A percentile compares a stretch with the other conserved stretches of the same genome.
These are phyloP conservation scores for Dryobotodes eremita DNA, from an alignment of 2,888 invertebrate species.

Conservation along the genomic window DNA sequence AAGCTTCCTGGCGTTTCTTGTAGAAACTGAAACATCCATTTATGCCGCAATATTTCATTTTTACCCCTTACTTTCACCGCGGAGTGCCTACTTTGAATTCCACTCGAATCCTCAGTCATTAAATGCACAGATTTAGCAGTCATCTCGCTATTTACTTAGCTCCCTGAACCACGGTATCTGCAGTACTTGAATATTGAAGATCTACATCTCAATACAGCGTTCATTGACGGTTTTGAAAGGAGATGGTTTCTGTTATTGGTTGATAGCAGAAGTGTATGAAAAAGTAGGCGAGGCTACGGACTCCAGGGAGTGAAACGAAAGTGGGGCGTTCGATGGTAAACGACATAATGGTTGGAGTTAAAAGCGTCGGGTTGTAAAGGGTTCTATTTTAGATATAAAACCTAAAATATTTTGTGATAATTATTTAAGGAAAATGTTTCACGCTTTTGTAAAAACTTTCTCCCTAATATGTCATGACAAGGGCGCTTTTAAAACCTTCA, in stretches of 20 bases:
- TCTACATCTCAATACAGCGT: conserved; percentile 14
- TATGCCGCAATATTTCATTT: conserved; percentile 45
- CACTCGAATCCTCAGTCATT: conserved; percentile 49
- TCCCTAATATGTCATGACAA: conserved; percentile 19
- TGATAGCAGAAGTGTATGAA: conserved; percentile 17
- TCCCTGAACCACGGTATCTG: conserved; percentile 16
- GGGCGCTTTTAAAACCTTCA: conserved; percentile 8
- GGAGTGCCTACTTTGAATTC: conserved; percentile 57
- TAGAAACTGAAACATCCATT: conserved; percentile 32
- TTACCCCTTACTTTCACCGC: conserved; percentile 29
- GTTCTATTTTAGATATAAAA: conserved; percentile 33
- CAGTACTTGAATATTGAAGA: conserved; percentile 15
- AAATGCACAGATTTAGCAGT: conserved; percentile 61
- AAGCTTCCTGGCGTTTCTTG: conserved; percentile 20
- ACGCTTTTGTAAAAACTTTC: conserved; percentile 36
- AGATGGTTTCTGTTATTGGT: conserved; percentile 4
- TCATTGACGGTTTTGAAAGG: conserved; percentile 30
- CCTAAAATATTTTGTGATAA: conserved; percentile 35
- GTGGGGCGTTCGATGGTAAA: conserved; percentile 55
- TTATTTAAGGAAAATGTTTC: conserved; percentile 15
- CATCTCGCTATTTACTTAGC: conserved; percentile 56
- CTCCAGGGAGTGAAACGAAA: conserved; percentile 35
- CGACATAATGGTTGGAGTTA: conserved; percentile 45
- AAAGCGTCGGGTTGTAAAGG: conserved; percentile 47
- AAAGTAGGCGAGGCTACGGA: conserved; percentile 3